Evolutionary conservation across 2,113 vertebrate genomes (phyloP), one percentile per base, ranked within the genome.

Genomic region (Setophaga petechia): DNA sequence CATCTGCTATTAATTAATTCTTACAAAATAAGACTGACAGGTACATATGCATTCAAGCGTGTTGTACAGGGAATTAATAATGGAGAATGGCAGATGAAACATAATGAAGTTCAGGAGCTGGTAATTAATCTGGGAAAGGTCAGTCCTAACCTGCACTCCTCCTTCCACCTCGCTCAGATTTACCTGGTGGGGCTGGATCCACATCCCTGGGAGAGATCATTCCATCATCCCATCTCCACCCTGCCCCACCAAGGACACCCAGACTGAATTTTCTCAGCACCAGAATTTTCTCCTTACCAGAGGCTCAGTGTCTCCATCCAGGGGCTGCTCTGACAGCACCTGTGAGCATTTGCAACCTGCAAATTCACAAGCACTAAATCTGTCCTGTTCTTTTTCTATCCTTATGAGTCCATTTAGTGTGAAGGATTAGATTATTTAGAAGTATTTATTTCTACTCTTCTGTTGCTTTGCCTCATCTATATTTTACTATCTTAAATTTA

Each of bases 11-110:
- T 96, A 97, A 97, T 97, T 96, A 96, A 96, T 96, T 96, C 74
- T 88, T 95, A 95, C 69, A 94, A 97, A 97, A 84, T 81, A 95
- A 93, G 78, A 90, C 71, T 96, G 94, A 96, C 94, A 97, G 93
- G 93, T 97, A 97, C 92, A 96, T 67, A 95, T 33, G 78, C 92
- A 96, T 95, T 95, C 91, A 97, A 94, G 86, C 72, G 25, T 95
- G 80, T 73, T 97, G 76, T 93, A 93, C 62, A 97, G 91, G 68
- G 89, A 98, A 95, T 97, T 97, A 96, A 94, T 93, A 84, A 33
- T 59, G 73, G 54, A 92, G 93, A 97, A 49, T 71, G 62, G 85
- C 19, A 89, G 80, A 85, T 86, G 90, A 97, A 95, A 95, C 23
- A 73, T 90, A 94, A 96, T 95, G 94, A 95, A 77, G 76, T 92